Conservation (phyloP, 1,140 invertebrate genomes). For the Euura lappo region DNA sequence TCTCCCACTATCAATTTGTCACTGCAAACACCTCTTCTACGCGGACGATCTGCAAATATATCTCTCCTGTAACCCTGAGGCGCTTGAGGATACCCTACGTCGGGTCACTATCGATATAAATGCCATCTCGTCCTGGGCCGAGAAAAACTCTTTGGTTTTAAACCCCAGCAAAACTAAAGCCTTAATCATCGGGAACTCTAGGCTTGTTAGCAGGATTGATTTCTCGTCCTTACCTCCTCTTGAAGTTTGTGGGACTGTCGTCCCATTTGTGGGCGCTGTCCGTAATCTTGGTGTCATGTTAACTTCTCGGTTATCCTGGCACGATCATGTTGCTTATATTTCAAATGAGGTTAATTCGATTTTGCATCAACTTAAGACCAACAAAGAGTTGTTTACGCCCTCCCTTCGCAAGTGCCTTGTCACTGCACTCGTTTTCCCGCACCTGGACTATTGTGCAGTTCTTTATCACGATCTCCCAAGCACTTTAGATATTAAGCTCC, state of each 20-base stretch:
- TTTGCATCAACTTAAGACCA: not conserved
- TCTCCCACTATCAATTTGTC: too few relatives aligned
- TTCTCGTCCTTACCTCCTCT: not conserved
- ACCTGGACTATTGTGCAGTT: not conserved
- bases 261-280: not conserved
- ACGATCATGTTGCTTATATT: not conserved
- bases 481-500: not conserved
- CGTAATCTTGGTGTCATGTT: not conserved
- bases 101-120: too few relatives aligned
- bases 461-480: not conserved
- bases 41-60: too few relatives aligned
- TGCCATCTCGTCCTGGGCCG: too few relatives aligned
- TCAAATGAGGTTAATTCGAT: not conserved
- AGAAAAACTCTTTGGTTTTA: not conserved
- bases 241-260: not conserved
- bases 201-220: not conserved
- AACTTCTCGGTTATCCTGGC: not conserved
- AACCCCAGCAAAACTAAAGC: not conserved
- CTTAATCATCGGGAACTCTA: not conserved
- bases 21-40: too few relatives aligned
- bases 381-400: not conserved
- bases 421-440: not conserved
- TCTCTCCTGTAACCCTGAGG: too few relatives aligned
- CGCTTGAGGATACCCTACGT: too few relatives aligned
- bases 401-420: not conserved